Evolutionary conservation across 2,888 invertebrate genomes (phyloP), one percentile per base, ranked within the genome.

Genomic region (Philhelius pedissequus): DNA sequence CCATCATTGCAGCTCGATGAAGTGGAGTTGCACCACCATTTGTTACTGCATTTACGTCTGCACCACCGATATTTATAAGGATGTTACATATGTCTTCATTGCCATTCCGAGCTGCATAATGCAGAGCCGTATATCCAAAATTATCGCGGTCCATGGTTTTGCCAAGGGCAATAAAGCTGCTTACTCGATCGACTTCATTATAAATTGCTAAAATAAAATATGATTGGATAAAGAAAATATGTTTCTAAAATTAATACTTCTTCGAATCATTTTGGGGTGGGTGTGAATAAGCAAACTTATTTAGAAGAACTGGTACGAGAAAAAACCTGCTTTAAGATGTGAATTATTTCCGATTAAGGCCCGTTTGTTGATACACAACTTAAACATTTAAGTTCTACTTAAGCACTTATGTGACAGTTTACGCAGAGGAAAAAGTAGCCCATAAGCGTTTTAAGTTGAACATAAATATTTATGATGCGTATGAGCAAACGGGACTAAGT

Each of bases 31-130:
- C 96, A 2, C 97, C 97, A 86, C 95, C 94, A 88, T 94, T 94
- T 8, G 98, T 98, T 73, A 92, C 91, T 38, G 94, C 94, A 92
- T 98, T 94, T 27, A 96, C 93, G 88, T 94, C 90, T 9, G 96
- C 97, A 27, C 96, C 95, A 87, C 94, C 92, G 76, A 93, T 90
- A 5, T 88, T 86, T 52, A 98, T 88, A 62, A 98, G 92, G 64
- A 94, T 89, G 87, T 93, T 92, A 89, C 97, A 97, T 71, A 96
- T 93, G 58, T 94, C 92, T 13, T 93, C 89, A 89, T 96, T 94
- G 9, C 97, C 97, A 92, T 94, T 95, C 54, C 98, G 93, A 56
- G 97, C 95, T 5, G 97, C 97, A 93, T 98, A 98, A 91, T 98
- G 98, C 87, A 98, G 92, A 8, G 97, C 96, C 22, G 96, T 96